Conservation (phyloP, 1,140 invertebrate genomes). For the Eufriesea mexicana region DNA sequence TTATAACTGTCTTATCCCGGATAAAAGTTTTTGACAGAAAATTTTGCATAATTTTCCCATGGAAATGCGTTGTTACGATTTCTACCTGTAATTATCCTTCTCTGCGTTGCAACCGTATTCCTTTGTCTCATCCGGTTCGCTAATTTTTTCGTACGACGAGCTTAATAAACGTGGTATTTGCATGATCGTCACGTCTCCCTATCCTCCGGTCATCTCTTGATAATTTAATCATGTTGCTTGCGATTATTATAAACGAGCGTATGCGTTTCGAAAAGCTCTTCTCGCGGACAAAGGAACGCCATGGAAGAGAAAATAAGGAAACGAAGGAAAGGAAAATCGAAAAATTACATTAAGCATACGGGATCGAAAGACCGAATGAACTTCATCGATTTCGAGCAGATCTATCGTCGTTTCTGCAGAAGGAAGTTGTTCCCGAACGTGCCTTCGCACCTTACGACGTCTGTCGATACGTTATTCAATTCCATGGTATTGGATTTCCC, state of each 20-base stretch:
- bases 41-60: background rate
- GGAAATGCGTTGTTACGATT: background rate
- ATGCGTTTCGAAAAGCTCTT: background rate
- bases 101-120: too few relatives aligned
- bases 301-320: background rate
- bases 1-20: background rate
- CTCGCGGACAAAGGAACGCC: too few relatives aligned
- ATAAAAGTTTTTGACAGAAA: background rate
- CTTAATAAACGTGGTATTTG: too few relatives aligned
- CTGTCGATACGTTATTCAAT: slow-evolving; percentile 71
- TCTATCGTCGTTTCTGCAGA: slow-evolving; percentile 41
- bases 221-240: too few relatives aligned
- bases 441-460: slow-evolving; percentile 62
- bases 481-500: slow-evolving; percentile 62
- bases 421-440: slow-evolving; percentile 64
- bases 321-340: background rate
- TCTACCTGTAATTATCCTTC: too few relatives aligned
- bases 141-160: too few relatives aligned
- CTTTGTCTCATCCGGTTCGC: too few relatives aligned
- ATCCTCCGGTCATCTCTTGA: too few relatives aligned
- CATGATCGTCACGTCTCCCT: too few relatives aligned
- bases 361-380: slow-evolving; percentile 1
- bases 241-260: background rate
- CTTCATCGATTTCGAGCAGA: slow-evolving; percentile 51
- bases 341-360: slow-evolving; percentile 24